Evolutionary conservation across 2,797 vertebrate species (phyloP).

Genomic region (Phoebastria nigripes): DNA sequence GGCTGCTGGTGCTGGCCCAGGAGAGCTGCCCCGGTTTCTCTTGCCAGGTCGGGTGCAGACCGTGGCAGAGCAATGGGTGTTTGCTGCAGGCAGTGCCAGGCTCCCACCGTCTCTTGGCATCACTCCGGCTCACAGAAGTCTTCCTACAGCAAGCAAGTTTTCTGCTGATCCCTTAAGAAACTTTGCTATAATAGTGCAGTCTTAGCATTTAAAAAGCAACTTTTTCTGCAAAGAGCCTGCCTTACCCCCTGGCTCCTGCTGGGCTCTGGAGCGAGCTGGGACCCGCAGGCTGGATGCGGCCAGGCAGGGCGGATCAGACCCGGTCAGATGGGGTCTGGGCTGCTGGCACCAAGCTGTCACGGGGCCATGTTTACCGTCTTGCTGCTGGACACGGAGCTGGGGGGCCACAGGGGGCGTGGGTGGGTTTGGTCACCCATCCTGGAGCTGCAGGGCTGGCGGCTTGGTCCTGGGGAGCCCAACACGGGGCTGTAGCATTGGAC

Average conservation of each 20-base stretch:
- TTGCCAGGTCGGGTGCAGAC: rapidly evolving
- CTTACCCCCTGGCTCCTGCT: not conserved
- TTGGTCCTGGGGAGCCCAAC: not conserved
- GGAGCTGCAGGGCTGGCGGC: not conserved
- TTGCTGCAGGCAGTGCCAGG: not conserved
- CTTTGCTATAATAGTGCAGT: not conserved
- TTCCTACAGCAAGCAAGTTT: slow-evolving; percentile 2
- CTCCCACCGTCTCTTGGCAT: not conserved
- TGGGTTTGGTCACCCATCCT: not conserved
- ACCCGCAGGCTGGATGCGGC: not conserved
- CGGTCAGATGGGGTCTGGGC: not conserved
- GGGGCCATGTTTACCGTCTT: rapidly evolving
- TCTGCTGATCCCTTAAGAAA: slow-evolving; percentile 15
- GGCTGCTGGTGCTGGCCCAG: rapidly evolving
- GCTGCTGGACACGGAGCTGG: rapidly evolving
- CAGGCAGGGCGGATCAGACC: not conserved
- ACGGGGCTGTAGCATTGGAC: rapidly evolving
- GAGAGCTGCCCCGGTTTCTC: not conserved
- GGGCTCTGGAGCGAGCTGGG: not conserved
- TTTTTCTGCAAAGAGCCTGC: not conserved
- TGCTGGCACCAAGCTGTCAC: not conserved
- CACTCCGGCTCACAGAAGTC: not conserved
- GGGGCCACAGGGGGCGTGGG: rapidly evolving
- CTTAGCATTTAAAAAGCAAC: not conserved
- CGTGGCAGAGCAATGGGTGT: rapidly evolving